Evolutionary conservation across 2,888 invertebrate genomes (phyloP).

Genomic region (Hydropsyche betteni): DNA sequence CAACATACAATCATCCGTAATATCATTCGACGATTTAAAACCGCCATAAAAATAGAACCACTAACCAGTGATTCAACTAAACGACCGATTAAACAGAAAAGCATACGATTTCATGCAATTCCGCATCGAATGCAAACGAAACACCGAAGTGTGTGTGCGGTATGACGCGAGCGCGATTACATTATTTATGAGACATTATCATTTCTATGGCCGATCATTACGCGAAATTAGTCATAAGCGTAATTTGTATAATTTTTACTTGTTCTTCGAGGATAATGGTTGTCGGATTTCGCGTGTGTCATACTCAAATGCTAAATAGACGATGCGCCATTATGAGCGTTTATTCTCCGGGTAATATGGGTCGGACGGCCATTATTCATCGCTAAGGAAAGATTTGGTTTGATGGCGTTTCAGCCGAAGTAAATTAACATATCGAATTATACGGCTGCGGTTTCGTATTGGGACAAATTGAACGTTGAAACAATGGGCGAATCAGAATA

Average conservation of each 20-base stretch:
- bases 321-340: slow-evolving; percentile 9
- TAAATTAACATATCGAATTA: slow-evolving; percentile 36
- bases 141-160: no score
- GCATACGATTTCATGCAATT: no score
- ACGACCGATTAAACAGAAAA: no score
- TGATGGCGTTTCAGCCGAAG: slow-evolving; percentile 14
- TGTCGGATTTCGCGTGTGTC: slow-evolving; percentile 17
- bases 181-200: slow-evolving; percentile 33
- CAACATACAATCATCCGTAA: no score
- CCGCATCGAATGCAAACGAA: no score
- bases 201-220: slow-evolving; percentile 29
- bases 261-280: slow-evolving; percentile 13
- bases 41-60: no score
- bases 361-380: slow-evolving; percentile 12
- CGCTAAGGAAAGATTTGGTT: slow-evolving; percentile 26
- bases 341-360: no score
- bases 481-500: slow-evolving; percentile 4
- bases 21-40: no score
- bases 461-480: slow-evolving; percentile 37
- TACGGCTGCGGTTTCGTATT: slow-evolving; percentile 33
- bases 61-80: no score
- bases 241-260: slow-evolving; percentile 29
- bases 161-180: background rate
- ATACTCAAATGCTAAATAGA: slow-evolving; percentile 22
- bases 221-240: slow-evolving; percentile 13